Percentiles rank a stretch among this genome's conserved stretches.
Conservation (phyloP, 2,888 invertebrate species). For the Acronicta alni region DNA sequence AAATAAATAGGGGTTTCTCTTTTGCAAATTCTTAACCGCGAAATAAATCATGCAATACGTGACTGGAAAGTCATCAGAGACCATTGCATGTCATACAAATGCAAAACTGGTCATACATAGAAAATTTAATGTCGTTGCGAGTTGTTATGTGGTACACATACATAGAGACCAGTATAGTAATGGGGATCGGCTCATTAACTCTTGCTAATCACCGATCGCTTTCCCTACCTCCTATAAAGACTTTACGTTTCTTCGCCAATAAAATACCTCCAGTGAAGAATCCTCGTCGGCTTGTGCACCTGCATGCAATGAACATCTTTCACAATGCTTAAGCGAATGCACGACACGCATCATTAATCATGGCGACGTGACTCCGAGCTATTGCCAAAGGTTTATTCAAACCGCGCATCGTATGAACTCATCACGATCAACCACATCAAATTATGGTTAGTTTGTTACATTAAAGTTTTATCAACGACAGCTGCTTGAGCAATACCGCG, state of each 20-base stretch:
- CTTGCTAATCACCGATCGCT: slow-evolving; percentile 41
- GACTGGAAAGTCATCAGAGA: slow-evolving; percentile 34
- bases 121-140: slow-evolving; percentile 37
- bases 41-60: slow-evolving; percentile 40
- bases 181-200: slow-evolving; percentile 43
- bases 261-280: slow-evolving; percentile 51
- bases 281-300: slow-evolving; percentile 51
- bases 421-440: slow-evolving; percentile 80
- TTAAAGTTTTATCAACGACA: slow-evolving; percentile 68
- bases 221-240: slow-evolving; percentile 47
- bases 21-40: slow-evolving; percentile 21
- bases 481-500: slow-evolving; percentile 75
- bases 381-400: slow-evolving; percentile 80
- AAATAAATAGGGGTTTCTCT: slow-evolving; percentile 20
- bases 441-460: slow-evolving; percentile 71
- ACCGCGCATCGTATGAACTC: slow-evolving; percentile 74
- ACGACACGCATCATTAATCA: slow-evolving; percentile 76
- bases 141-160: slow-evolving; percentile 41
- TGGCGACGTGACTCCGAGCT: slow-evolving; percentile 70
- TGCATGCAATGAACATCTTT: slow-evolving; percentile 66
- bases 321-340: slow-evolving; percentile 67
- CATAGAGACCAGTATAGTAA: slow-evolving; percentile 39
- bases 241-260: slow-evolving; percentile 44
- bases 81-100: slow-evolving; percentile 38
- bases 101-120: slow-evolving; percentile 28